phyloP scores from a whole-genome alignment of 2,113 vertebrate genomes.

The Rhinoderma darwinii region DNA sequence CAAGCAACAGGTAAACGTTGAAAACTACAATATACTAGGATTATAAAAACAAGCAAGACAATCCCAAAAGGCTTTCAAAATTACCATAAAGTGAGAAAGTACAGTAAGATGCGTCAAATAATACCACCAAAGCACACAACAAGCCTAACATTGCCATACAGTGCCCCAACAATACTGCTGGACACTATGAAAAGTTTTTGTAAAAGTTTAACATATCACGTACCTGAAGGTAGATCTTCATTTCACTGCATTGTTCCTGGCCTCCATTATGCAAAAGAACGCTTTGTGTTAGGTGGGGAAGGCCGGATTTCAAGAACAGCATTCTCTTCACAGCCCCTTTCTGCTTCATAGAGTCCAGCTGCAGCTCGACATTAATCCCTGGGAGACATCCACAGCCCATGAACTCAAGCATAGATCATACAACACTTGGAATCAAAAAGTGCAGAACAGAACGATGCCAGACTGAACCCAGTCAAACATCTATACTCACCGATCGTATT shows the following conservation, averaged over 20 bases:
- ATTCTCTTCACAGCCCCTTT: conserved; percentile 82
- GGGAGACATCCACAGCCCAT: conserved; percentile 4
- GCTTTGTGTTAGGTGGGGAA: conserved; percentile 71
- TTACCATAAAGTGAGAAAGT: no score
- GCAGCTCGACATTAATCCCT: conserved; percentile 87
- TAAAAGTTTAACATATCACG: neutral
- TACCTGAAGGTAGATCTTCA: conserved; percentile 86
- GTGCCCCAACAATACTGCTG: no score
- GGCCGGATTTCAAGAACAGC: conserved; percentile 80
- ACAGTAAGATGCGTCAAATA: no score
- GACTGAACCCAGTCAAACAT: neutral
- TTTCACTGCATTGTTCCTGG: conserved; percentile 75
- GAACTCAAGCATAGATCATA: neutral
- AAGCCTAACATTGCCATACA: no score
- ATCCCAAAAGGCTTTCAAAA: no score
- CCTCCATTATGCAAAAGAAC: conserved; percentile 76
- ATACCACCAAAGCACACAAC: no score
- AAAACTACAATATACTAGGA: no score
- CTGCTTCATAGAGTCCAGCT: conserved; percentile 85
- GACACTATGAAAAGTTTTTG: no score
- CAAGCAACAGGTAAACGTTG: no score
- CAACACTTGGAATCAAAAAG: conserved; percentile 8
- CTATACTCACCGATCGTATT: conserved; percentile 79
- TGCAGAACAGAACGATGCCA: neutral
- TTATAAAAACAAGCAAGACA: no score